Evolutionary conservation across 1,140 invertebrate species (phyloP).

Genomic region (Ruditapes philippinarum): DNA sequence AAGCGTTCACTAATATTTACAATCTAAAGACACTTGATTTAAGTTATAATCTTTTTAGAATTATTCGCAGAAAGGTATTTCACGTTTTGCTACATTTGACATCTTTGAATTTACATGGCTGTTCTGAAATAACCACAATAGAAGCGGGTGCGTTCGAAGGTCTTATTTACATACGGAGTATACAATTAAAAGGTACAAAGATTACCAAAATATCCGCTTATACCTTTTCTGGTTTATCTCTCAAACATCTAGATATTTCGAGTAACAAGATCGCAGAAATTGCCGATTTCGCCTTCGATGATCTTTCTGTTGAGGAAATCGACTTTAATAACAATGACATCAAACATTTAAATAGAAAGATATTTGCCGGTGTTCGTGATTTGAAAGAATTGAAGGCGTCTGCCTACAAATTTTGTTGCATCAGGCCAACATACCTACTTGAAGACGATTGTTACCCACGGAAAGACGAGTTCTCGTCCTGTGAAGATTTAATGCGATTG

Average conservation of each 20-base stretch:
- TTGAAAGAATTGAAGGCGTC: not conserved
- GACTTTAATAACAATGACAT: not conserved
- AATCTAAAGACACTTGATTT: constrained; percentile 56
- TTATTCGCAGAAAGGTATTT: constrained; percentile 5
- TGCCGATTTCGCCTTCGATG: not conserved
- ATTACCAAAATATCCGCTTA: not conserved
- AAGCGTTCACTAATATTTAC: not conserved
- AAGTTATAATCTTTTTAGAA: constrained; percentile 37
- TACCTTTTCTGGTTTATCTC: constrained; percentile 43
- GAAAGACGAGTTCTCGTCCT: constrained; percentile 74
- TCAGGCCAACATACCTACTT: not conserved
- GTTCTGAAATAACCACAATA: not conserved
- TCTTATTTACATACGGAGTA: not conserved
- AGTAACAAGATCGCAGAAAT: not conserved
- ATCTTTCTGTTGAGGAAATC: not conserved
- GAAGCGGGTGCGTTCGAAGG: constrained; percentile 41
- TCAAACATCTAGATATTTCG: not conserved
- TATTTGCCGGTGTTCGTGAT: not conserved
- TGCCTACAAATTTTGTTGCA: constrained; percentile 2
- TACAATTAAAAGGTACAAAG: not conserved
- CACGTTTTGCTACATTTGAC: constrained; percentile 8
- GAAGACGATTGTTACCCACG: constrained; percentile 70
- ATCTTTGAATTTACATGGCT: constrained; percentile 35
- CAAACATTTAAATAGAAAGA: not conserved
- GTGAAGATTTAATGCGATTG: constrained; percentile 71